Evolutionary conservation across 2,888 invertebrate species (phyloP).

Genomic region (Alloplasta piceator): DNA sequence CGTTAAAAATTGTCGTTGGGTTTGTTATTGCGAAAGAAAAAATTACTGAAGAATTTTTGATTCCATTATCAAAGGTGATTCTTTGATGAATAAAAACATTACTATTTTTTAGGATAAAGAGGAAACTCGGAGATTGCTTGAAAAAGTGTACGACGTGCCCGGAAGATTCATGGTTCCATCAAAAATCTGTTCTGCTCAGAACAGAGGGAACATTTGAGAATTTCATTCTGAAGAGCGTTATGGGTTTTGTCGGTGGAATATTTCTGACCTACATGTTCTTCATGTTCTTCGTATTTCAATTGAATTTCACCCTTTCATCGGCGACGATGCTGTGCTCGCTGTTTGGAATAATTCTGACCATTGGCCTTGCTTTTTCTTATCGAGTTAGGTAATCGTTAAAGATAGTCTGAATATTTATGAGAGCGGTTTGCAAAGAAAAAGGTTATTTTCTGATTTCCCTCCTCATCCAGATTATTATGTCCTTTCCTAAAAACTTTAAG

Average conservation of each 20-base stretch:
- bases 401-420: neutral
- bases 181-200: slow-evolving; percentile 82
- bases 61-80: neutral
- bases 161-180: slow-evolving; percentile 78
- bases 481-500: too few relatives aligned
- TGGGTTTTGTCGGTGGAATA: slow-evolving; percentile 88
- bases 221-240: slow-evolving; percentile 86
- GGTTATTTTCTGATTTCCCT: slow-evolving; percentile 79
- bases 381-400: slow-evolving; percentile 82
- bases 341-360: slow-evolving; percentile 86
- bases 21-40: neutral
- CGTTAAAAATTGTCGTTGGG: too few relatives aligned
- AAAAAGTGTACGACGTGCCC: slow-evolving; percentile 73
- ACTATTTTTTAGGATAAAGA: slow-evolving; percentile 81
- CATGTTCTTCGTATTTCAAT: slow-evolving; percentile 88
- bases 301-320: slow-evolving; percentile 86
- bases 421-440: neutral
- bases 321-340: slow-evolving; percentile 87
- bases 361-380: slow-evolving; percentile 88
- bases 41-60: neutral
- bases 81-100: slow-evolving; percentile 5
- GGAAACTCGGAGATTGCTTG: slow-evolving; percentile 82
- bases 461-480: slow-evolving; percentile 60
- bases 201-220: slow-evolving; percentile 86
- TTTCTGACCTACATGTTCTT: slow-evolving; percentile 88